Base-by-base conservation (phyloP, 2,797 vertebrate species). In the Cossypha caffra region DNA sequence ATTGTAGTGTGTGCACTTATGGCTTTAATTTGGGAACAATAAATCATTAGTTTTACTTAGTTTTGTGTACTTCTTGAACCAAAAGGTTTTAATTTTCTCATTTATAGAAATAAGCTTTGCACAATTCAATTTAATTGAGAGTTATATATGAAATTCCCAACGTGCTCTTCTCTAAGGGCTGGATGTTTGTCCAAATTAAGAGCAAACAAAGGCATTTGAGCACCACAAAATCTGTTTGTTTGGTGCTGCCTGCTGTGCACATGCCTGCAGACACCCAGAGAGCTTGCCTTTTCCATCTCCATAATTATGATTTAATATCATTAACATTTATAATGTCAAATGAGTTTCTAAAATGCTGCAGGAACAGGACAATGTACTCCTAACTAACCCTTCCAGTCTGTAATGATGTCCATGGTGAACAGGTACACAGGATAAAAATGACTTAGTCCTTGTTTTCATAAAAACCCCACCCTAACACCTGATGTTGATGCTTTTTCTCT, bases 81-180 rank as follows among this genome's bases (percentile, higher is more conserved):
- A 90, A 96, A 93, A 97, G 93, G 94, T 95, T 96, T 96, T 90
- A 54, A 95, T 97, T 96, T 96, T 88, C 92, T 95, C 93, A 94
- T 97, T 96, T 96, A 92, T 76, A 95, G 82, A 96, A 96, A 97
- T 88, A 94, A 95, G 93, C 94, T 94, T 73, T 88, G 90, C 76
- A 90, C 90, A 92, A 95, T 95, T 92, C 88, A 42, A 28, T 79
- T 93, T 92, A 95, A 96, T 88, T 95, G 92, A 77, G 91, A 95
- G 90, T 55, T 95, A 81, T 51, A 94, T 11, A 85, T 18, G 76
- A 94, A 94, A 94, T 88, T 96, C 74, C 74, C 67, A 76, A 59
- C 28, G 80, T 86, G 80, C 86, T 93, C 73, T 79, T 95, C 88
- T 95, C 79, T 16, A 38, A 88, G 55, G 89, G 91, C 38, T 66